Conservation (phyloP, 1,140 invertebrate genomes). For the Anthonomus grandis region DNA sequence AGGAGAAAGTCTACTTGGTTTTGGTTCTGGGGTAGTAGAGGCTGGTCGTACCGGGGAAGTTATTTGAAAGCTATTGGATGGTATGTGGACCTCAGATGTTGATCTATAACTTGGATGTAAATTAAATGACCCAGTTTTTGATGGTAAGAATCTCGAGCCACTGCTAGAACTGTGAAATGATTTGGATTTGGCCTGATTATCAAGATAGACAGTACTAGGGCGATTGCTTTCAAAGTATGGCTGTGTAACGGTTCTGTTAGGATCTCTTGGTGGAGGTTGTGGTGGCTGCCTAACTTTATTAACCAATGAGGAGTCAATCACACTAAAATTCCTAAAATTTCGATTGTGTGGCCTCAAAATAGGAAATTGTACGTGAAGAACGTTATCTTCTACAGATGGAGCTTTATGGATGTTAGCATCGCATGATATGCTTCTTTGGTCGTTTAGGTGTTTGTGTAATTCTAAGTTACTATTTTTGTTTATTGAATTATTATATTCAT, state of each 20-base stretch:
- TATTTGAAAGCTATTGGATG: constrained; percentile 25
- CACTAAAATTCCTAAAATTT: constrained; percentile 37
- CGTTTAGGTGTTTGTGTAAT: constrained; percentile 24
- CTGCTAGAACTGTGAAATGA: constrained; percentile 16
- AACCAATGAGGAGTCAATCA: constrained; percentile 32
- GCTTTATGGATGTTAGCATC: constrained; percentile 44
- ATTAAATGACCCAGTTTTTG: constrained; percentile 32
- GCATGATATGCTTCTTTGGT: constrained; percentile 42
- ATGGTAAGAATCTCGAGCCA: constrained; percentile 3
- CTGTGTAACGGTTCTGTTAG: constrained; percentile 56
- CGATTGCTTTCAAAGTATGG: constrained; percentile 52
- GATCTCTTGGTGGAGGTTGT: constrained; percentile 68
- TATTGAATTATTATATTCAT: constrained; percentile 36
- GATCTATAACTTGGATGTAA: constrained; percentile 46
- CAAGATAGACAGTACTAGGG: constrained; percentile 55
- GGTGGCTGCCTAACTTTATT: constrained; percentile 48
- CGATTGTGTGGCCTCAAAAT: constrained; percentile 35
- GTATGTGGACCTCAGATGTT: constrained; percentile 56
- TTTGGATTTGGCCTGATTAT: constrained; percentile 34
- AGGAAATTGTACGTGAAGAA: constrained; percentile 41
- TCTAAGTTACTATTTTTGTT: constrained; percentile 13
- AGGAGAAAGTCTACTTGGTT: constrained; percentile 30
- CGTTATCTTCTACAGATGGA: constrained; percentile 31
- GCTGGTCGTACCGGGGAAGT: constrained; percentile 51
- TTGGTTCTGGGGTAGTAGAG: constrained; percentile 55